Evolutionary conservation across 2,888 invertebrate species (phyloP).

Genomic region (Caenorhabditis wallacei): DNA sequence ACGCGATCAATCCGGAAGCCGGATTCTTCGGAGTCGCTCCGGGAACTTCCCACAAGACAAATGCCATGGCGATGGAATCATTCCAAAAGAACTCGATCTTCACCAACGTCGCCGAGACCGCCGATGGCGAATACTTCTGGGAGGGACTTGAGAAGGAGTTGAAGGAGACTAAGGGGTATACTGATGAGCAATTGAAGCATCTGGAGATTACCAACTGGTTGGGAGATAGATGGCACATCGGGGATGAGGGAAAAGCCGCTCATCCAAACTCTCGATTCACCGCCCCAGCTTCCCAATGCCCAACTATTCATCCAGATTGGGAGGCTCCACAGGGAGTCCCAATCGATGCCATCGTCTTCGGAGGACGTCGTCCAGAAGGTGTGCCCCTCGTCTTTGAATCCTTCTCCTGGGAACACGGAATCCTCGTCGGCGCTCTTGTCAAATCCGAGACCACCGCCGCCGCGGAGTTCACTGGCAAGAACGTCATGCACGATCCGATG

Average conservation of each 20-base stretch:
- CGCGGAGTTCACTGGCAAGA: conserved; percentile 93
- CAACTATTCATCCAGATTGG: conserved; percentile 94
- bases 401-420: conserved; percentile 95
- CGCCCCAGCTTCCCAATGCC: conserved; percentile 95
- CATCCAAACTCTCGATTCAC: conserved; percentile 99
- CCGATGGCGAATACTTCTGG: conserved; percentile 98
- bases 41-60: conserved; percentile 93
- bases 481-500: conserved; percentile 98
- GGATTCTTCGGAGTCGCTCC: conserved; percentile 99
- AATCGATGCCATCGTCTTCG: conserved; percentile 91
- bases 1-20: conserved; percentile 93
- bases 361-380: conserved; percentile 93
- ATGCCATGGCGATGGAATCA: conserved; percentile 97
- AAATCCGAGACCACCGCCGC: conserved; percentile 98
- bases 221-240: conserved; percentile 86
- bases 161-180: conserved; percentile 66
- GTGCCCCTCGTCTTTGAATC: conserved; percentile 96
- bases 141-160: conserved; percentile 94
- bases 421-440: conserved; percentile 95
- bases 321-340: conserved; percentile 85
- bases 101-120: conserved; percentile 96
- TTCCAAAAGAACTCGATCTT: conserved; percentile 93
- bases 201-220: conserved; percentile 87
- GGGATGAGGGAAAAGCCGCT: conserved; percentile 87
- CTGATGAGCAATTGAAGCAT: conserved; percentile 66